Base-by-base conservation (phyloP, 2,113 vertebrate species). In the Salminus brasiliensis region DNA sequence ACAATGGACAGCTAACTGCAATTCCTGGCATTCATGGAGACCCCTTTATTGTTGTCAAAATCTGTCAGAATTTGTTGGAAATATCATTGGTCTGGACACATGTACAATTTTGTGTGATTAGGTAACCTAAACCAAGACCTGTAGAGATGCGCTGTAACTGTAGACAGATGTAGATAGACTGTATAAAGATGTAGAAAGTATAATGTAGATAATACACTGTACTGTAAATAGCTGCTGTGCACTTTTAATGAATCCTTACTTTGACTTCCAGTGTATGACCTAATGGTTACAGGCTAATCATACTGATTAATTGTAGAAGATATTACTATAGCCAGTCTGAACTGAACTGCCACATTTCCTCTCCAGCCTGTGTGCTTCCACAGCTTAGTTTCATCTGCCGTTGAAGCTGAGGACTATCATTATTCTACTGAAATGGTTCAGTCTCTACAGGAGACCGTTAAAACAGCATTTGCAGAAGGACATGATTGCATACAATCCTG, bases 151-250 rank as follows among this genome's bases (percentile, higher is more conserved):
- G 43, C 7, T 72, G 2, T 75, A 62, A 63, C n/a, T 69, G 34
- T 65, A 78, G 52, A 55, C 21, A 36, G 13, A 55, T 69, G 34
- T 65, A 78, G 52, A 55, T 13, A 36, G 13, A 55, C 39, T 49
- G 67, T 72, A 72, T 72, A 67, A 65, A 63, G 27, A 29, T 36
- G 57, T 25, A 72, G 15, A 49, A 65, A 30, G 62, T 23, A 30
- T 76, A 67, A 12, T 76, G 72, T 76, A 75, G 16, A 49, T 72
- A 76, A 43, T 41, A 32, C 15, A 53, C 23, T 59, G 72, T 74
- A 27, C 15, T 74, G 34, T 71, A 79, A 66, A 72, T 60, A 79
- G 76, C 9, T 47, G 15, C 39, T 34, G 30, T 52, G 41, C 60
- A 63, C 60, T 63, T 63, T 30, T 30, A 27, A 15, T 66, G 32